Percentiles rank a stretch among this genome's conserved stretches.
Evolutionary conservation across 2,888 invertebrate species (phyloP).

Genomic region (Metopia argyrocephala): DNA sequence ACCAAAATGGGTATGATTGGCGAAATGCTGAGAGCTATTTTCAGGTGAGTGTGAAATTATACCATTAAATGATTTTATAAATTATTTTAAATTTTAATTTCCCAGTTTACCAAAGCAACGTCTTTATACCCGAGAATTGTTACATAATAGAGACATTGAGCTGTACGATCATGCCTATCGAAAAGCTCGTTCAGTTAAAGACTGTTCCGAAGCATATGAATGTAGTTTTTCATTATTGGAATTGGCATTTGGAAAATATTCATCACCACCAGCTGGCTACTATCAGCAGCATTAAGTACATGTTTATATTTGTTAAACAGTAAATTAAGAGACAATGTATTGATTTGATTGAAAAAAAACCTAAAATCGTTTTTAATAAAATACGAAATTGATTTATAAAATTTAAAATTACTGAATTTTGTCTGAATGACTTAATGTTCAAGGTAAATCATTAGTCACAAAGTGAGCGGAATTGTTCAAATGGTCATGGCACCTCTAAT

Average conservation of each 20-base stretch:
- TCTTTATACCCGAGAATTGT: conserved; percentile 82
- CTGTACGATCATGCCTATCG: conserved; percentile 85
- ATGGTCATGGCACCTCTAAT: too few relatives aligned
- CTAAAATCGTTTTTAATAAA: too few relatives aligned
- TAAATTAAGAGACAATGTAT: too few relatives aligned
- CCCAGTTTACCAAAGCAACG: conserved; percentile 83
- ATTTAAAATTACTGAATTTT: too few relatives aligned
- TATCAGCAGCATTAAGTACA: conserved; percentile 49
- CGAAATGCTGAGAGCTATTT: conserved; percentile 85
- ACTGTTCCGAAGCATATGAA: conserved; percentile 81
- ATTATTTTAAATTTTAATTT: not conserved
- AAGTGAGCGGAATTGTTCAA: too few relatives aligned
- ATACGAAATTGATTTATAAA: too few relatives aligned
- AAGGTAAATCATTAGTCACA: too few relatives aligned
- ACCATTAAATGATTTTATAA: not conserved
- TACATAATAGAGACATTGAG: conserved; percentile 83
- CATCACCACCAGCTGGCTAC: conserved; percentile 72
- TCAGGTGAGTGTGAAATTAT: conserved; percentile 81
- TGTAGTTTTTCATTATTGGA: conserved; percentile 87
- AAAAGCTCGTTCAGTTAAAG: conserved; percentile 76
- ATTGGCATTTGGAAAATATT: conserved; percentile 83
- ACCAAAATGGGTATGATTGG: conserved; percentile 83
- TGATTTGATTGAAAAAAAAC: too few relatives aligned
- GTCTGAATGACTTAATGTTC: too few relatives aligned
- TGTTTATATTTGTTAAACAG: too few relatives aligned